A percentile compares a stretch with the other conserved stretches of the same genome.
Evolutionary conservation across 2,888 invertebrate species (phyloP).

Genomic region (Tipula vernalis): DNA sequence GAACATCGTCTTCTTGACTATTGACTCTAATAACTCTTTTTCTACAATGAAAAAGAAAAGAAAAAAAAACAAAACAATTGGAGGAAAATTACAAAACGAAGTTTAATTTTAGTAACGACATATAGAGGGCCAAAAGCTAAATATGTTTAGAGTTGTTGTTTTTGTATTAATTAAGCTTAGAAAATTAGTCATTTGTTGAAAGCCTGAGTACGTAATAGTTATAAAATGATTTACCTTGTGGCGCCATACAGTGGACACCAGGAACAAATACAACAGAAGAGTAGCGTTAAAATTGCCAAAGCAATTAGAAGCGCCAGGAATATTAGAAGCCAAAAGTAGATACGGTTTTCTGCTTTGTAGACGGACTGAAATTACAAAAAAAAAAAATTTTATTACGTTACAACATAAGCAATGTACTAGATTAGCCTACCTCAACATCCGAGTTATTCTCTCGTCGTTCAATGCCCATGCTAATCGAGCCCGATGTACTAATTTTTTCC

Average conservation of each 20-base stretch:
- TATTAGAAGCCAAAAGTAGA: slow-evolving; percentile 66
- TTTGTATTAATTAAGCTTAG: background rate
- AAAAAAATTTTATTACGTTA: background rate
- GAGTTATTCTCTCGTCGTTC: slow-evolving; percentile 22
- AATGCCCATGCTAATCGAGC: slow-evolving; percentile 26
- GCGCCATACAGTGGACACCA: slow-evolving; percentile 74
- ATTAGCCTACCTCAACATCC: background rate
- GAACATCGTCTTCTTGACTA: slow-evolving; percentile 62
- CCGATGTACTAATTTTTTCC: slow-evolving; percentile 37
- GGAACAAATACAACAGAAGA: slow-evolving; percentile 74
- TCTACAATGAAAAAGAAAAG: slow-evolving; percentile 42
- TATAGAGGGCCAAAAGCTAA: slow-evolving; percentile 1
- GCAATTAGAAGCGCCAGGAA: slow-evolving; percentile 62
- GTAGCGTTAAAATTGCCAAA: slow-evolving; percentile 53
- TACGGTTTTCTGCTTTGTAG: slow-evolving; percentile 58
- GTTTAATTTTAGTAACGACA: background rate
- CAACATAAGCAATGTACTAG: background rate
- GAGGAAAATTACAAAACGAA: slow-evolving; percentile 8
- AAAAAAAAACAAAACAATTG: slow-evolving; percentile 11
- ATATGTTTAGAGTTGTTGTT: background rate
- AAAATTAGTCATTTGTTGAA: background rate
- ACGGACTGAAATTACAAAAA: slow-evolving; percentile 44
- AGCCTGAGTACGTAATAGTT: background rate
- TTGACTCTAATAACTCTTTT: slow-evolving; percentile 62
- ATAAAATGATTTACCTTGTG: slow-evolving; percentile 41